Evolutionary conservation across 2,113 vertebrate genomes (phyloP).

Genomic region (Phylloscopus trochiloides): DNA sequence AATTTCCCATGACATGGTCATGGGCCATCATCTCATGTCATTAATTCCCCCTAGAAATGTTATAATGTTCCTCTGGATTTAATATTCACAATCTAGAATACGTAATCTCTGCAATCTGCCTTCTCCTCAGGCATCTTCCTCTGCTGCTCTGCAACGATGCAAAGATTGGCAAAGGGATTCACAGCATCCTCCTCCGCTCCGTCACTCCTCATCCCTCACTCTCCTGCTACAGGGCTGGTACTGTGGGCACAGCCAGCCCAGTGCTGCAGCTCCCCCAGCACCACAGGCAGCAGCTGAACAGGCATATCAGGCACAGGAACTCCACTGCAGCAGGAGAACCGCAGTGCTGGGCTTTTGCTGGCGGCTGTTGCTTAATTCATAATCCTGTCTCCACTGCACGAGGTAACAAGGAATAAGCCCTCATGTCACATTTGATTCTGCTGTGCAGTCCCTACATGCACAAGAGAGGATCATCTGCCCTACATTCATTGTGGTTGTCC

Average conservation of each 20-base stretch:
- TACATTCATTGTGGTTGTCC: background rate
- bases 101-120: background rate
- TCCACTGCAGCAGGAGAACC: background rate
- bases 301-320: rapidly evolving
- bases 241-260: rapidly evolving
- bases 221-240: background rate
- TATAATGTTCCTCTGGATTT: background rate
- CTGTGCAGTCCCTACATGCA: background rate
- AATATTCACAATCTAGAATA: background rate
- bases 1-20: background rate
- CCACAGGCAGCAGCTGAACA: background rate
- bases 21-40: background rate
- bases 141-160: rapidly evolving
- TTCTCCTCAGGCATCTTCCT: background rate
- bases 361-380: background rate
- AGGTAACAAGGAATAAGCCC: background rate
- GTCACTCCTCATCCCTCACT: background rate
- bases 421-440: background rate
- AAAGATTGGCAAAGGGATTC: background rate
- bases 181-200: background rate
- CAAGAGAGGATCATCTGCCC: background rate
- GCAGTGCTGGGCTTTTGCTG: background rate
- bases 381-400: background rate
- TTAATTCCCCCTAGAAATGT: background rate
- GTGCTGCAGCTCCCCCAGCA: background rate